Conservation (phyloP, 30 jellyfish, hydroid and myxozoan species). For the Cassiopea andromeda region DNA sequence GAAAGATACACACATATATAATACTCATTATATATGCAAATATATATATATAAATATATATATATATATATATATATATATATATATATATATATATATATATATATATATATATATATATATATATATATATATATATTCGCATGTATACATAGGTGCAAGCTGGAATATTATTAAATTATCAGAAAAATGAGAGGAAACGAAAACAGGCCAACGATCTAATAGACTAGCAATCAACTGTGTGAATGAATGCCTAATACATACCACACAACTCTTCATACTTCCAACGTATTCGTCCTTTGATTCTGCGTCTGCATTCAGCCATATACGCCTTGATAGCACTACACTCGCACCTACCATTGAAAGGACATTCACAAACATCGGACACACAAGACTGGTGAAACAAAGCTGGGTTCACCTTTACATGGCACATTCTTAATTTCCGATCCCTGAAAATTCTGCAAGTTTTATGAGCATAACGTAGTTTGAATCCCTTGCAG, state of each 20-base stretch:
- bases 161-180: too few relatives aligned
- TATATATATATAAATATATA: too few relatives aligned
- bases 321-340: conserved; percentile 83
- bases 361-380: conserved; percentile 86
- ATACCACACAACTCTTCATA: conserved; percentile 76
- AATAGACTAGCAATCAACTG: too few relatives aligned
- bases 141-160: not conserved
- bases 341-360: conserved; percentile 84
- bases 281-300: conserved; percentile 45
- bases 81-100: too few relatives aligned
- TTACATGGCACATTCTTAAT: conserved; percentile 56
- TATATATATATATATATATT: too few relatives aligned
- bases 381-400: conserved; percentile 80
- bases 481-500: conserved; percentile 75
- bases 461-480: conserved; percentile 78
- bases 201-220: too few relatives aligned
- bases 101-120: too few relatives aligned
- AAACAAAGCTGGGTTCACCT: conserved; percentile 61
- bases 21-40: not conserved
- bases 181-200: too few relatives aligned
- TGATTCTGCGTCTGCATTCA: conserved; percentile 54
- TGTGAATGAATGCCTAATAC: not conserved
- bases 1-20: not conserved
- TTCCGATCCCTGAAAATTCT: conserved; percentile 59
- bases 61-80: too few relatives aligned